phyloP scores from a whole-genome alignment of 2,888 invertebrate species.

The Sacculina carcini region DNA sequence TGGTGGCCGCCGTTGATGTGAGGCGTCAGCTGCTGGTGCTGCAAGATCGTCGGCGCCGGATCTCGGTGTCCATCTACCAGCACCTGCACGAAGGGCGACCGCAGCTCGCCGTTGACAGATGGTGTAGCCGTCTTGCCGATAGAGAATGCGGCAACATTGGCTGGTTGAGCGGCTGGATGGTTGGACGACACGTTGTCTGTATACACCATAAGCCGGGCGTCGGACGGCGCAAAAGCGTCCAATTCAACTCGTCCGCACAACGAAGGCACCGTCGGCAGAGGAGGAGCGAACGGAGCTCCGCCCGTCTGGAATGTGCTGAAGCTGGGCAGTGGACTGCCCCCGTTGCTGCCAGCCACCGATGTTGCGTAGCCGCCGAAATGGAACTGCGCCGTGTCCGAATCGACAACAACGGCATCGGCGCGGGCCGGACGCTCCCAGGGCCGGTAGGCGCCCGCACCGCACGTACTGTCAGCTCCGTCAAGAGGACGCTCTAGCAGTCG shows the following conservation, averaged over 20 bases:
- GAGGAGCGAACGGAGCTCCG: neutral
- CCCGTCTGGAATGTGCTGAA: neutral
- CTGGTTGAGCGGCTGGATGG: too few relatives aligned
- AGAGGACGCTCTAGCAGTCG: neutral
- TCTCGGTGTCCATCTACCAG: too few relatives aligned
- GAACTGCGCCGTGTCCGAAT: too few relatives aligned
- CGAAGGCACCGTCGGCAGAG: neutral
- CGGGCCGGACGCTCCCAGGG: slow-evolving; percentile 12
- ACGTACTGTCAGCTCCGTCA: neutral
- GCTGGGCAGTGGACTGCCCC: neutral
- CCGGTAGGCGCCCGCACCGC: slow-evolving; percentile 11
- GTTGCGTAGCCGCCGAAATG: neutral
- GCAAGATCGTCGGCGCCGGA: too few relatives aligned
- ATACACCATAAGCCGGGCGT: too few relatives aligned
- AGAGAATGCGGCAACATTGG: too few relatives aligned
- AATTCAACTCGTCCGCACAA: neutral
- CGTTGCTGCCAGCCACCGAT: neutral
- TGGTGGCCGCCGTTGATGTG: too few relatives aligned
- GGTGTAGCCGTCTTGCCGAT: too few relatives aligned
- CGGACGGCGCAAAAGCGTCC: neutral
- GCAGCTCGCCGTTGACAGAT: too few relatives aligned
- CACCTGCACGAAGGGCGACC: too few relatives aligned
- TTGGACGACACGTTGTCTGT: too few relatives aligned
- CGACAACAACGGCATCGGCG: slow-evolving; percentile 8
- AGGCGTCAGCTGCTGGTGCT: too few relatives aligned